A percentile compares a stretch with the other conserved stretches of the same genome.
Evolutionary conservation across 1,140 invertebrate species (phyloP).

Genomic region (Drosophila saltans): DNA sequence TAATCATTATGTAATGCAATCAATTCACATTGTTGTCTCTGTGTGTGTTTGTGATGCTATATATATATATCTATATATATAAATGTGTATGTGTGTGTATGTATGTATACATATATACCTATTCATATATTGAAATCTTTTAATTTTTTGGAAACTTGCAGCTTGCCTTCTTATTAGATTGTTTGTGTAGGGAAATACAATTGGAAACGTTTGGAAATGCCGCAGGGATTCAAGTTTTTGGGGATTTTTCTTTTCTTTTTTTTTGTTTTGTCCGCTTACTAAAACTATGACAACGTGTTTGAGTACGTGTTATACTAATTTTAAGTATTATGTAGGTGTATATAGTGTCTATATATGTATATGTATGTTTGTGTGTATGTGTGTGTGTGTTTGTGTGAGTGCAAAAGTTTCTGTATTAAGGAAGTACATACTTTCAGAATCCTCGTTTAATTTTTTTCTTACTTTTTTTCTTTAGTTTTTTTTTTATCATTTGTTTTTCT

Average conservation of each 20-base stretch:
- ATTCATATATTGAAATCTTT: conserved; percentile 9
- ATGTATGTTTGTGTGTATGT: conserved; percentile 15
- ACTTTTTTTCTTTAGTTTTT: conserved; percentile 18
- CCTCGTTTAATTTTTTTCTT: neutral
- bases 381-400: conserved; percentile 16
- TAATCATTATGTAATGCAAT: conserved; percentile 53
- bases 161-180: conserved; percentile 47
- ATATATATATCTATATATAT: conserved; percentile 12
- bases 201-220: conserved; percentile 55
- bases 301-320: conserved; percentile 45
- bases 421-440: conserved; percentile 12
- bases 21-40: conserved; percentile 38
- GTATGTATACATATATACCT: neutral
- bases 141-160: conserved; percentile 55
- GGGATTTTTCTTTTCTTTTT: conserved; percentile 17
- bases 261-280: conserved; percentile 53
- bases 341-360: conserved; percentile 21
- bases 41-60: conserved; percentile 22
- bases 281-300: conserved; percentile 71
- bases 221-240: conserved; percentile 25
- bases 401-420: conserved; percentile 28
- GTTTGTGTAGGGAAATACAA: conserved; percentile 50
- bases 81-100: too few relatives aligned
- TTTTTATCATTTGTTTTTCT: too few relatives aligned
- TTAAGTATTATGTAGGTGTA: conserved; percentile 24